These are phyloP conservation scores for Anas bahamensis DNA, from an alignment of 2,797 vertebrate species.

Conservation along the genomic window DNA sequence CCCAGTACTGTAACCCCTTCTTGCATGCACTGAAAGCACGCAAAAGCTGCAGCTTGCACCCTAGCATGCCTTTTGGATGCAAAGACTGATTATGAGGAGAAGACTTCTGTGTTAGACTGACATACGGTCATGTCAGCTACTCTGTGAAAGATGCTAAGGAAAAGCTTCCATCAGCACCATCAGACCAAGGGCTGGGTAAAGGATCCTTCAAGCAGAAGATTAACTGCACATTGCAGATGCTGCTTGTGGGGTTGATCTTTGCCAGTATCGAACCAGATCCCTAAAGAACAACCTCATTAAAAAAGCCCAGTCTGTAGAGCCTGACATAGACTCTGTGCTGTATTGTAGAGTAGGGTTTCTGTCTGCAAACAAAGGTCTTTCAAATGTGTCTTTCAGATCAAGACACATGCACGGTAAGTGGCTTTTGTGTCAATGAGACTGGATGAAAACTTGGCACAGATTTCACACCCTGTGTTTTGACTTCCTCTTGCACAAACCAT, in stretches of 20 bases:
- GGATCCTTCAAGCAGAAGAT: neutral
- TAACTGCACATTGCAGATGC: too few relatives aligned
- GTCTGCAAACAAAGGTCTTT: neutral
- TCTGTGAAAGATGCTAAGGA: too few relatives aligned
- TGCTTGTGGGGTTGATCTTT: neutral
- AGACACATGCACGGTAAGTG: rapidly evolving
- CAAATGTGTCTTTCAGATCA: too few relatives aligned
- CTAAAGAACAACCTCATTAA: neutral
- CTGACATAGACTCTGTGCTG: neutral
- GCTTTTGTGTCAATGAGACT: neutral
- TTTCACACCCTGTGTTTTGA: neutral
- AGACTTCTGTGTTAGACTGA: too few relatives aligned
- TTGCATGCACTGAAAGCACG: neutral
- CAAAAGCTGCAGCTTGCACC: neutral
- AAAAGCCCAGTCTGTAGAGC: neutral
- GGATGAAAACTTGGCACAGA: too few relatives aligned
- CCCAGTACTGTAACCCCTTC: slow-evolving; percentile 44
- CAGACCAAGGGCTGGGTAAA: neutral
- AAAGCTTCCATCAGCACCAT: neutral
- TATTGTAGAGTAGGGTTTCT: neutral
- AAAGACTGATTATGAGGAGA: neutral
- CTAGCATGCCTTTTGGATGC: rapidly evolving
- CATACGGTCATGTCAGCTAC: neutral
- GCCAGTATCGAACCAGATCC: neutral
- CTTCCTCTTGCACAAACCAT: neutral